Base-by-base conservation (phyloP, 2,888 invertebrate species). In the Lochmaea capreae region DNA sequence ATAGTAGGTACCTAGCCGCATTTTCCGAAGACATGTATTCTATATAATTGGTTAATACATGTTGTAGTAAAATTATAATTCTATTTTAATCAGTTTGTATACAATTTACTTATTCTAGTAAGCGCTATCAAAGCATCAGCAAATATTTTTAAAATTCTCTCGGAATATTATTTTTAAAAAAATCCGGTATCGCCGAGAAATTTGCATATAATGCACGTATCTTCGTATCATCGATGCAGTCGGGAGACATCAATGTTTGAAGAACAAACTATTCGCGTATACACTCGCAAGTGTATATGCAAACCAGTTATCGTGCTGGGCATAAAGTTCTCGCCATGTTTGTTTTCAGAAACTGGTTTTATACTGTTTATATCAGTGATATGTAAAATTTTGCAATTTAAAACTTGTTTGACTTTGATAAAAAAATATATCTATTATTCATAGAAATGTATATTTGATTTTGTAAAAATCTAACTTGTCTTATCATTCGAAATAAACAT, bases 251-350 rank as follows among this genome's bases (percentile, higher is more conserved):
- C 62, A 63, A 63, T 70, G 33, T 70, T 70, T 70, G 70, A 63
- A 62, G 54, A 63, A 62, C 63, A 70, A 70, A 70, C 70, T 63
- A 70, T 70, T 70, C 63, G 63, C 70, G n/a, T 39, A 63, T 70
- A 62, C 46, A 54, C 54, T 26, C n/a, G 26, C 39, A 57, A 43
- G 52, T 63, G 70, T 63, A 70, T 70, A 63, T 70, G 63, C 70
- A 70, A 70, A 70, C 70, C 63, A 63, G 70, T 70, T 70, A 70
- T 70, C 63, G 22, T 22, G n/a, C 63, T 16, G 46, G 42, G 63
- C 70, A 70, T 70, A 70, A 70, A 70, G 63, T 57, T 70, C 63
- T 62, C 70, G 70, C 70, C 70, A 70, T 70, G 70, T 70, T 70
- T 70, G 54, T 43, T 43, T 42, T 54, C 62, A 54, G 9, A 63